Conservation (phyloP, 2,113 vertebrate species). For the Marmota flaviventris region DNA sequence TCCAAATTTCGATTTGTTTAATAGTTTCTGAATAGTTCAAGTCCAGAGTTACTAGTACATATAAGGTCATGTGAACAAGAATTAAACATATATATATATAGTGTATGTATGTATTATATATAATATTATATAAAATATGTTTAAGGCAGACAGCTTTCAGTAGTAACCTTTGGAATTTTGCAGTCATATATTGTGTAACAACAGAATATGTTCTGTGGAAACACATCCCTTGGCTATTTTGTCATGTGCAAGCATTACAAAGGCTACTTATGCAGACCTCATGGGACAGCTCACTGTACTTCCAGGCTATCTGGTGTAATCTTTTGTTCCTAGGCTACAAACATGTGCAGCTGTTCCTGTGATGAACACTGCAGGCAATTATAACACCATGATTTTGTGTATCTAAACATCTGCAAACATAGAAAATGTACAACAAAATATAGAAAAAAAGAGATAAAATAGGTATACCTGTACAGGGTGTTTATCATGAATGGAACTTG, state of each 20-base stretch:
- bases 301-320: background rate
- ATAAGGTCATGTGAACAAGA: background rate
- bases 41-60: background rate
- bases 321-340: background rate
- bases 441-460: background rate
- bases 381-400: background rate
- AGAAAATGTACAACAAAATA: background rate
- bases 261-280: background rate
- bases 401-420: background rate
- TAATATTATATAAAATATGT: too few species aligned
- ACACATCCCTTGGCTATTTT: background rate
- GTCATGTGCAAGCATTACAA: background rate
- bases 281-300: too few species aligned
- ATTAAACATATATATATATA: background rate
- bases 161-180: conserved; percentile 5
- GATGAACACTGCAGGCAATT: background rate
- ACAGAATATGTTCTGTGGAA: background rate
- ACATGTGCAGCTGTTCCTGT: too few species aligned
- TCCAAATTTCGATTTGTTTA: background rate
- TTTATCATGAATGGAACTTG: background rate
- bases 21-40: background rate
- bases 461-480: too few species aligned
- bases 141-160: background rate
- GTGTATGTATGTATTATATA: too few species aligned
- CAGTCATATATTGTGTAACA: background rate